Evolutionary conservation across 2,888 invertebrate species (phyloP), one percentile per base, ranked within the genome.

Genomic region (Theretra japonica): DNA sequence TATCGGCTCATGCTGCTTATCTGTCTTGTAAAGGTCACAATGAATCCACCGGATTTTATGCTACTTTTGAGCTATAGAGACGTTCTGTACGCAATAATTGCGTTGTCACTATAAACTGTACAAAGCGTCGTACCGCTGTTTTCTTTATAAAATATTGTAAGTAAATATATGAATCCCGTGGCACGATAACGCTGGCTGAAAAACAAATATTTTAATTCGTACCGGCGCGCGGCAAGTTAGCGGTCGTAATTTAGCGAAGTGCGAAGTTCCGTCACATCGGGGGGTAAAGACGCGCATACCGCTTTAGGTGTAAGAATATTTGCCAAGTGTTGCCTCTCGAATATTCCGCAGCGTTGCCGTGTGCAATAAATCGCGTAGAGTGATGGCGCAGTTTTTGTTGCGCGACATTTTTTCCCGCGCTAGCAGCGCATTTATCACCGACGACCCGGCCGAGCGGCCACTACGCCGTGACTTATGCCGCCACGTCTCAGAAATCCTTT

Each of bases 341-440:
- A 92, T 93, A 92, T 89, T 91, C 89, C 85, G 81, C 90, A 83
- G 86, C 86, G 88, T 88, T 86, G 87, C 89, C 88, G 84, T 87
- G 87, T 83, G 88, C 89, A 88, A 94, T 94, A 94, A 94, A 93
- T 94, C 89, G 82, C 84, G 79, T 79, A 84, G 92, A 93, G 90
- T 93, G 94, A 94, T 93, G 92, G 87, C 86, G 87, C 79, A 84
- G 85, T 93, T 94, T 93, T 92, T 92, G 89, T 88, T 84, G 85
- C 80, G 86, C 90, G 93, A 93, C 93, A 94, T 93, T 94, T 94
- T 93, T 94, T 94, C 93, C 92, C 92, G 93, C 93, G 92, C 92
- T 91, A 91, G 91, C 86, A 80, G 81, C 83, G 83, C 90, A 92
- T 94, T 90, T 93, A 93, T 94, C 93, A 93, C 90, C 77, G 74